Conservation (phyloP, 2,113 vertebrate species). For the Nerophis ophidion region DNA sequence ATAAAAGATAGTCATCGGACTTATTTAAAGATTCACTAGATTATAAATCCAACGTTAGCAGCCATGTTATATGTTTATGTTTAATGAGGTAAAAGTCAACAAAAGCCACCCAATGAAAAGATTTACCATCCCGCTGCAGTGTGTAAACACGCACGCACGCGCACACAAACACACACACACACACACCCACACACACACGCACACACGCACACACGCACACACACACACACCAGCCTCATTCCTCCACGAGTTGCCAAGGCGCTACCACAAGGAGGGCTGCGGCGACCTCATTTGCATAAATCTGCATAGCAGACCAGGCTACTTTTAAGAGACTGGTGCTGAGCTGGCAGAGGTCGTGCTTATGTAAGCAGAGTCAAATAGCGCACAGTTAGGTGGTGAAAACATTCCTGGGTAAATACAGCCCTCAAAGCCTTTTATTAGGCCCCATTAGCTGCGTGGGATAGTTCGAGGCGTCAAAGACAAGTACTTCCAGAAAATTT, state of each 20-base stretch:
- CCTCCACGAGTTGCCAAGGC: slow-evolving; percentile 56
- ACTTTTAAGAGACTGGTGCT: slow-evolving; percentile 53
- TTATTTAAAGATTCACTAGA: no score
- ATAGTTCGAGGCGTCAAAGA: slow-evolving; percentile 12
- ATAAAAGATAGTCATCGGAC: no score
- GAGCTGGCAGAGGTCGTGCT: slow-evolving; percentile 58
- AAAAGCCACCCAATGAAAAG: no score
- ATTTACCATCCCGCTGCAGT: no score
- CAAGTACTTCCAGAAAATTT: background rate
- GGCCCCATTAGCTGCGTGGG: slow-evolving; percentile 40
- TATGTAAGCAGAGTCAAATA: slow-evolving; percentile 57
- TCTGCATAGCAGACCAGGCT: slow-evolving; percentile 46
- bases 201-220: no score
- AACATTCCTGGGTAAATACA: slow-evolving; percentile 45
- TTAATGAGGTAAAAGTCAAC: no score
- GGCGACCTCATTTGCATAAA: slow-evolving; percentile 61
- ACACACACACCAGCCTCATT: slow-evolving; percentile 48
- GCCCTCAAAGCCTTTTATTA: slow-evolving; percentile 45
- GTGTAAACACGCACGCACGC: no score
- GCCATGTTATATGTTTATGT: no score
- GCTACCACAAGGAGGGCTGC: slow-evolving; percentile 41
- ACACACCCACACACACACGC: background rate
- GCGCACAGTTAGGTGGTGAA: slow-evolving; percentile 45
- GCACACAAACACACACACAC: no score
- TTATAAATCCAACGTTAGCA: no score